Evolutionary conservation across 23 tunicate genomes (phyloP).

Genomic region (Styela clava): DNA sequence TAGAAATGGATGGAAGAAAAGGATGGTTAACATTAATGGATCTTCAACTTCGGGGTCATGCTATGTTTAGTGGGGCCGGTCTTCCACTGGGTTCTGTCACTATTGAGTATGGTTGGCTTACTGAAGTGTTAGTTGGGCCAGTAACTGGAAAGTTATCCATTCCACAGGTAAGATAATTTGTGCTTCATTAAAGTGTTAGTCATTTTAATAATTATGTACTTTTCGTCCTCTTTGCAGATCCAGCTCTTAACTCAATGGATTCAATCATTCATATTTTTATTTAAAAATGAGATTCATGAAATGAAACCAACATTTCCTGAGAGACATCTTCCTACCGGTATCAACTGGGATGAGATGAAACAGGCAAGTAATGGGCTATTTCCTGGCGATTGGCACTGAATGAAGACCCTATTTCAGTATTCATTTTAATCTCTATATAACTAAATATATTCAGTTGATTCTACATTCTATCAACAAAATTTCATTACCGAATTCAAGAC

Average conservation of each 20-base stretch:
- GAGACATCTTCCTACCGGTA: conserved; percentile 64
- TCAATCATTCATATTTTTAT: conserved; percentile 42
- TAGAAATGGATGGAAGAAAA: conserved; percentile 8
- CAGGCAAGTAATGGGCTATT: no score
- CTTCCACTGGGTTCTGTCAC: conserved; percentile 63
- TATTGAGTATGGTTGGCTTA: conserved; percentile 93
- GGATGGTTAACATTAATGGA: conserved; percentile 41
- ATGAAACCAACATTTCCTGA: conserved; percentile 54
- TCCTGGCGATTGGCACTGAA: neutral
- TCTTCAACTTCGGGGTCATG: conserved; percentile 88
- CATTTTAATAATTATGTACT: neutral
- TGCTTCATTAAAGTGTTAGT: neutral
- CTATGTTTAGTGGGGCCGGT: conserved; percentile 91
- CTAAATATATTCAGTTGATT: no score
- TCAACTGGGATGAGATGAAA: conserved; percentile 55
- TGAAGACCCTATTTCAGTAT: neutral
- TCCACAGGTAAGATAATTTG: conserved; percentile 47
- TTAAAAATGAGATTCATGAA: conserved; percentile 50
- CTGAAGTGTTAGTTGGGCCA: conserved; percentile 77
- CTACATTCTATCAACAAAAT: no score
- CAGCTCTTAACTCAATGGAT: conserved; percentile 56
- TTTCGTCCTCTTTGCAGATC: conserved; percentile 33
- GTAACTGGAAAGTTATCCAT: conserved; percentile 60
- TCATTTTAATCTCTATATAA: neutral
- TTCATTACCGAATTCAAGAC: no score